phyloP scores from a whole-genome alignment of 1,140 invertebrate species.

The Pseudomyrmex gracilis region DNA sequence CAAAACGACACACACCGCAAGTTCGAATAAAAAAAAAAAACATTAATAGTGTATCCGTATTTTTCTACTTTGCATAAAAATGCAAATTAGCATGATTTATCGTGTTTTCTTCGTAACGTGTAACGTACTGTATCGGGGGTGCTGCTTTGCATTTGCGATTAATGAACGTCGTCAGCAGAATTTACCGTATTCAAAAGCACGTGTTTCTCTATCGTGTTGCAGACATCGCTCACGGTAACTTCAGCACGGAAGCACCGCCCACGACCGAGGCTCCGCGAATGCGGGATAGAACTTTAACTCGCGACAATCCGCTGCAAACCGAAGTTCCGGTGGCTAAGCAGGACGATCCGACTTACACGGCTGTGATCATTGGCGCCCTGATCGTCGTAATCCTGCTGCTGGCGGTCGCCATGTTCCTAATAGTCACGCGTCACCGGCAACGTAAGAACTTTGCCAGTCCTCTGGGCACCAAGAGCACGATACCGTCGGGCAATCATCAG shows the following conservation, averaged over 20 bases:
- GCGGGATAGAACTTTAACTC: constrained; percentile 83
- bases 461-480: constrained; percentile 83
- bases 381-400: constrained; percentile 88
- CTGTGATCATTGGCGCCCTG: constrained; percentile 89
- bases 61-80: neutral
- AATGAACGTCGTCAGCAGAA: constrained; percentile 8
- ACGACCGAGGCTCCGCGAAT: constrained; percentile 82
- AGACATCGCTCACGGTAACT: constrained; percentile 86
- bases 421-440: constrained; percentile 87
- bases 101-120: neutral
- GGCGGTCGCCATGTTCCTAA: constrained; percentile 87
- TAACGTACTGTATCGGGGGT: neutral
- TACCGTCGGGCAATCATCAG: constrained; percentile 83
- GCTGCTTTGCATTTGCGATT: neutral
- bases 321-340: constrained; percentile 84
- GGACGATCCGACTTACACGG: constrained; percentile 88
- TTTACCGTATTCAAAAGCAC: constrained; percentile 14
- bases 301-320: constrained; percentile 80
- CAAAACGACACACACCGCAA: too few relatives aligned
- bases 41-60: neutral
- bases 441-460: constrained; percentile 86
- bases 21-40: too few relatives aligned
- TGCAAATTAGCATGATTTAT: neutral
- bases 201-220: constrained; percentile 51
- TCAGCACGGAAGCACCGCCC: constrained; percentile 83